Percentiles rank a stretch among this genome's conserved stretches.
These are phyloP conservation scores for Lithobates pipiens DNA, from an alignment of 2,797 vertebrate genomes.

Conservation along the genomic window DNA sequence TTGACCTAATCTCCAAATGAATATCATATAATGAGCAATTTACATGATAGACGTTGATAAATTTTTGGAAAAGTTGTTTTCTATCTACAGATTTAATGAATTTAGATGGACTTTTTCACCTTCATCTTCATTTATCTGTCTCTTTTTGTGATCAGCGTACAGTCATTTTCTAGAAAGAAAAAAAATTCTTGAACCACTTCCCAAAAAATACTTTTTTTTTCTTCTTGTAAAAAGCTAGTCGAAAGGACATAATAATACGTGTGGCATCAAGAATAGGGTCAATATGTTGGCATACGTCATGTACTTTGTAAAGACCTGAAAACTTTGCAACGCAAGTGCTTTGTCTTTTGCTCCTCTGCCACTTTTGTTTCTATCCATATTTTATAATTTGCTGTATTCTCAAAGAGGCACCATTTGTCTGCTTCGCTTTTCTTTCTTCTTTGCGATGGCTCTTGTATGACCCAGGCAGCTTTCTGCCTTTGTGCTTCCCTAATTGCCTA, in stretches of 20 bases:
- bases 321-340: constrained; percentile 13
- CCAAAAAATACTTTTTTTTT: not conserved
- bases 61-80: too few relatives aligned
- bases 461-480: constrained; percentile 16
- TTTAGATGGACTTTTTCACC: not conserved
- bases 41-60: too few relatives aligned
- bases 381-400: constrained; percentile 24
- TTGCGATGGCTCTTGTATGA: constrained; percentile 1
- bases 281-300: constrained; percentile 9
- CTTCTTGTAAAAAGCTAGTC: not conserved
- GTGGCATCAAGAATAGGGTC: constrained; percentile 12
- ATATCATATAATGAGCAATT: too few relatives aligned
- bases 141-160: constrained; percentile 3
- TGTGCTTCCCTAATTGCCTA: constrained; percentile 49
- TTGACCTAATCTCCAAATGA: too few relatives aligned
- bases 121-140: constrained; percentile 8
- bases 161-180: not conserved
- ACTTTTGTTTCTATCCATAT: not conserved
- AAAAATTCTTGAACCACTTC: constrained; percentile 4
- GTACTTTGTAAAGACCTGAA: constrained; percentile 5
- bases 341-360: not conserved
- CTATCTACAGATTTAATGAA: not conserved
- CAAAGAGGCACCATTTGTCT: constrained; percentile 3
- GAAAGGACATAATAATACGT: not conserved
- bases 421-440: not conserved